These are phyloP conservation scores for Drosophila pandora DNA, from an alignment of 1,140 invertebrate genomes.

Conservation along the genomic window DNA sequence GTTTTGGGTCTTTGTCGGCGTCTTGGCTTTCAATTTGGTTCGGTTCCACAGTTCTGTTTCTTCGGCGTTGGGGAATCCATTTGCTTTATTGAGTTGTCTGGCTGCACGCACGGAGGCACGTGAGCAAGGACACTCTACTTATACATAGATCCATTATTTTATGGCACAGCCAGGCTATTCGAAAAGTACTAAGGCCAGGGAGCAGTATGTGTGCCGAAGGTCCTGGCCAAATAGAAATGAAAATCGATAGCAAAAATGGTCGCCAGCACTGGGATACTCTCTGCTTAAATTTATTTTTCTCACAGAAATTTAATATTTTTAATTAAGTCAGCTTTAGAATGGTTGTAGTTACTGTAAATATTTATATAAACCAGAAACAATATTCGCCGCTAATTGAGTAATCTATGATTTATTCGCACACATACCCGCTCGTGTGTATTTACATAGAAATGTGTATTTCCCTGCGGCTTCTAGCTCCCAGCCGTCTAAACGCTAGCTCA, in stretches of 20 bases:
- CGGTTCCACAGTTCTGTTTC: conserved; percentile 2
- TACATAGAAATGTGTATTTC: not conserved
- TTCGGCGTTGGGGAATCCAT: conserved; percentile 50
- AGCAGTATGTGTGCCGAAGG: conserved; percentile 59
- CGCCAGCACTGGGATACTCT: not conserved
- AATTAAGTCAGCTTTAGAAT: not conserved
- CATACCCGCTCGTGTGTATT: not conserved
- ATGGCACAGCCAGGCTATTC: conserved; percentile 21
- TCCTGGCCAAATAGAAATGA: conserved; percentile 41
- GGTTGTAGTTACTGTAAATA: not conserved
- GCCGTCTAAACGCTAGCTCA: conserved; percentile 35
- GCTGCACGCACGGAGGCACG: conserved; percentile 63
- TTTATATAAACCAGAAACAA: not conserved
- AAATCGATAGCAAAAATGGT: conserved; percentile 59
- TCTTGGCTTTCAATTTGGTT: conserved; percentile 17
- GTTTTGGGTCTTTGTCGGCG: not conserved
- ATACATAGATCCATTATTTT: conserved; percentile 67
- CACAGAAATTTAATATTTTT: conserved; percentile 3
- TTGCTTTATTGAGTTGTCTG: conserved; percentile 67
- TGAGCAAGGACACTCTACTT: conserved; percentile 57
- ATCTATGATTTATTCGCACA: not conserved
- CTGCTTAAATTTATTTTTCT: not conserved
- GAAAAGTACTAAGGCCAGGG: conserved; percentile 30
- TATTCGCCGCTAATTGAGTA: conserved; percentile 27
- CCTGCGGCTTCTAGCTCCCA: conserved; percentile 8